phyloP scores from a whole-genome alignment of 1,140 invertebrate genomes.

The Neomicropteryx cornuta region DNA sequence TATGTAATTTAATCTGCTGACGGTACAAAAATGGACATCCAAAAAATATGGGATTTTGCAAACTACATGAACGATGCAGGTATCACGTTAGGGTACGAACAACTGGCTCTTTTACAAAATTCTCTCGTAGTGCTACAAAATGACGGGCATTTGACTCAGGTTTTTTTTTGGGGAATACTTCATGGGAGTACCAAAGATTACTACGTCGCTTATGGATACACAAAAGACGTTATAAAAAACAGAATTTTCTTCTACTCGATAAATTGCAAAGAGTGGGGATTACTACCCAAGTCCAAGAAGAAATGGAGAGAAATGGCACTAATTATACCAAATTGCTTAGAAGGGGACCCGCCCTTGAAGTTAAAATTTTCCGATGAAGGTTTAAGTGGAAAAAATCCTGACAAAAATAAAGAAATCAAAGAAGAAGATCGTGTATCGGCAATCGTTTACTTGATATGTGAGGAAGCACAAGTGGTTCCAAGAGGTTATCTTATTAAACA shows the following conservation, averaged over 20 bases:
- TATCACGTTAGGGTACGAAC: slow-evolving; percentile 50
- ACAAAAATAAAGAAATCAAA: slow-evolving; percentile 45
- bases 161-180: slow-evolving; percentile 66
- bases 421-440: slow-evolving; percentile 65
- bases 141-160: slow-evolving; percentile 62
- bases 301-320: slow-evolving; percentile 46
- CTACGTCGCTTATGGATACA: slow-evolving; percentile 60
- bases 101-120: slow-evolving; percentile 52
- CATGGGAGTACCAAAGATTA: slow-evolving; percentile 56
- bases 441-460: slow-evolving; percentile 52
- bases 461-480: slow-evolving; percentile 57
- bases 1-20: no score
- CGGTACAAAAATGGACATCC: slow-evolving; percentile 24
- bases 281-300: slow-evolving; percentile 49
- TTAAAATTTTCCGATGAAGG: slow-evolving; percentile 35
- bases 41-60: slow-evolving; percentile 32
- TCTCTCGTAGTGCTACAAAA: slow-evolving; percentile 57
- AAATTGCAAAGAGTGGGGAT: slow-evolving; percentile 55
- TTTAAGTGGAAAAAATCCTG: slow-evolving; percentile 30
- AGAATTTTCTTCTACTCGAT: slow-evolving; percentile 59
- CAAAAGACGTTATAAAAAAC: slow-evolving; percentile 50
- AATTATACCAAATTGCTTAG: slow-evolving; percentile 26
- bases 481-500: slow-evolving; percentile 58
- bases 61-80: slow-evolving; percentile 40
- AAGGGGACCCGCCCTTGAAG: slow-evolving; percentile 27